Evolutionary conservation across 1,140 invertebrate genomes (phyloP), one percentile per base, ranked within the genome.

Genomic region (Pomacea maculata): DNA sequence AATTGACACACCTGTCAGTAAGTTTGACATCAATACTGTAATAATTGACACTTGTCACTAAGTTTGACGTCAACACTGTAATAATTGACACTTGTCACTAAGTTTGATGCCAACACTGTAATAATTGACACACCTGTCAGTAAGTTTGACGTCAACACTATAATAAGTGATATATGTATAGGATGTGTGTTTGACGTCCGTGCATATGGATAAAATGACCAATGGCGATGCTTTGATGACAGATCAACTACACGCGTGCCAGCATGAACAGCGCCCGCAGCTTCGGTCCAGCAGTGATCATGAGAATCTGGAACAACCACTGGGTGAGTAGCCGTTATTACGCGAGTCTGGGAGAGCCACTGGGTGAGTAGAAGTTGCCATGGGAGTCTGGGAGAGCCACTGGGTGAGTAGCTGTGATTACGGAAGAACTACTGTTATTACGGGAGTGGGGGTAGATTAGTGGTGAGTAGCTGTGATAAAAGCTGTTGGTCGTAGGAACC

Each of bases 261-360:
- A 87, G 89, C 64, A 86, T 90, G 86, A 91, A 90, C 80, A 85
- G 87, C 7, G 89, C 89, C 7, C 83, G 89, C 79, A 88, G 86
- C 57, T 88, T 91, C 71, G 90, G 90, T 21, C 90, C 90, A 52
- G 88, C 89, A 63, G 84, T 90, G 34, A 94, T 98, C 3, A 93
- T 94, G 84, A 94, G 94, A 63, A 81, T 92, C 25, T 98, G 96
- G 96, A 91, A 92, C 15, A 76, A 88, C 73, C 87, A 90, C 75
- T 98, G 96, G 96, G 94, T 96, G 92, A 78, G 80, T 81, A 17
- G 1, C 14, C 52, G 19, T 21, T 12, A 70, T 12, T 70, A 45
- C 11, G 11, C 12, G 11, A 15, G 67, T n/a, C 67, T 34, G 34
- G 34, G 67, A 70, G 3, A 70, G 1, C 68, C n/a, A 70, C 68